Percentiles rank a stretch among this genome's conserved stretches.
phyloP scores from a whole-genome alignment of 2,888 invertebrate species.

The Tachina fera region DNA sequence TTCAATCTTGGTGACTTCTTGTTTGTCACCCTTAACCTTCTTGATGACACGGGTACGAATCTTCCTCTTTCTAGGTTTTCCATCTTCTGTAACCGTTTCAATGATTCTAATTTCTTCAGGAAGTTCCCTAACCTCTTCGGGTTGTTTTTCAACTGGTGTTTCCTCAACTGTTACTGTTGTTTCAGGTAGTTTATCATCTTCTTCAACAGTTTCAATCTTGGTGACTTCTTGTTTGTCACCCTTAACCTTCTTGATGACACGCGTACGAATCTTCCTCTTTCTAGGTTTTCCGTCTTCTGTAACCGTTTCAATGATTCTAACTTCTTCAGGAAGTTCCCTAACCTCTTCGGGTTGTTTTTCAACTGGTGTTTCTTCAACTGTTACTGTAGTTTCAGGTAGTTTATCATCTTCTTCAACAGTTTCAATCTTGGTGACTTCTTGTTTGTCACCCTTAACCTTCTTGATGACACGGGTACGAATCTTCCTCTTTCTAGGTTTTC shows the following conservation, averaged over 20 bases:
- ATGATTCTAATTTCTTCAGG: constrained; percentile 20
- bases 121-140: constrained; percentile 4
- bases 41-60: constrained; percentile 26
- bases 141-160: neutral
- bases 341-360: constrained; percentile 6
- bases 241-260: constrained; percentile 58
- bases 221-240: constrained; percentile 26
- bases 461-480: constrained; percentile 65
- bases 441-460: constrained; percentile 40
- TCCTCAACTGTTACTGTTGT: constrained; percentile 25
- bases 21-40: constrained; percentile 24
- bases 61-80: constrained; percentile 16
- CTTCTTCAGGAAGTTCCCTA: constrained; percentile 64
- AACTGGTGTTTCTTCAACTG: neutral
- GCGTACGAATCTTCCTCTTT: constrained; percentile 65
- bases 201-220: constrained; percentile 28
- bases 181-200: constrained; percentile 26
- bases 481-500: constrained; percentile 59
- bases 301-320: constrained; percentile 70
- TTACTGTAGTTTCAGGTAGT: constrained; percentile 19
- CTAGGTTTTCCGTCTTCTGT: constrained; percentile 70
- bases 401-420: constrained; percentile 33
- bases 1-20: constrained; percentile 37
- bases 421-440: constrained; percentile 38
- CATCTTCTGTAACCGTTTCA: constrained; percentile 11